A percentile compares a stretch with the other conserved stretches of the same genome.
Evolutionary conservation across 2,797 vertebrate species (phyloP).

Genomic region (Takifugu ocellatus): DNA sequence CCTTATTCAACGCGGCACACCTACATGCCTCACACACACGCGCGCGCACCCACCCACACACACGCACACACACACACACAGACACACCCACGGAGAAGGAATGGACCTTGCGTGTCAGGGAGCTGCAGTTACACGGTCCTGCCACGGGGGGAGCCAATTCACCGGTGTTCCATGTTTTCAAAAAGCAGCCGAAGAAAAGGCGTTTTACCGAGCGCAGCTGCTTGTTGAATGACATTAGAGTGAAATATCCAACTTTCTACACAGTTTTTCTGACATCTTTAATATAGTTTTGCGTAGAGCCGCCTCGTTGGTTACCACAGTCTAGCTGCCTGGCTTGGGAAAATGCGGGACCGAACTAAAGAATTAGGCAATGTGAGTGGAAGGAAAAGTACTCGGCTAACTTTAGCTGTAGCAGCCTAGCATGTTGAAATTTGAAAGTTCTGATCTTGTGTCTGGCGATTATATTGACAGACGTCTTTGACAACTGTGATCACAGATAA

Average conservation of each 20-base stretch:
- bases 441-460: neutral
- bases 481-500: too few relatives aligned
- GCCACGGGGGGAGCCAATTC: slow-evolving; percentile 3
- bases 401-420: slow-evolving; percentile 41
- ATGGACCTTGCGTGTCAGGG: too few relatives aligned
- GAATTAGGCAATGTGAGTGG: slow-evolving; percentile 78
- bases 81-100: too few relatives aligned
- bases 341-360: slow-evolving; percentile 79
- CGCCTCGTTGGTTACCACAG: neutral
- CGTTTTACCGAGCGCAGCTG: slow-evolving; percentile 5
- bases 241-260: slow-evolving; percentile 8
- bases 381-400: slow-evolving; percentile 23
- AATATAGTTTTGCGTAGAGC: neutral
- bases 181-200: slow-evolving; percentile 8
- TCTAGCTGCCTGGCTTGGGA: slow-evolving; percentile 6
- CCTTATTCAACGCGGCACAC: too few relatives aligned
- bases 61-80: too few relatives aligned
- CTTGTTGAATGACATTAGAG: slow-evolving; percentile 59
- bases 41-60: too few relatives aligned
- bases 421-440: slow-evolving; percentile 28
- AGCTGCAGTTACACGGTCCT: neutral
- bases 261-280: neutral
- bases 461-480: too few relatives aligned
- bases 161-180: accelerated
- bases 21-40: too few relatives aligned